Conservation (phyloP, 2,797 vertebrate genomes). For the Brachyrhaphis roseni region DNA sequence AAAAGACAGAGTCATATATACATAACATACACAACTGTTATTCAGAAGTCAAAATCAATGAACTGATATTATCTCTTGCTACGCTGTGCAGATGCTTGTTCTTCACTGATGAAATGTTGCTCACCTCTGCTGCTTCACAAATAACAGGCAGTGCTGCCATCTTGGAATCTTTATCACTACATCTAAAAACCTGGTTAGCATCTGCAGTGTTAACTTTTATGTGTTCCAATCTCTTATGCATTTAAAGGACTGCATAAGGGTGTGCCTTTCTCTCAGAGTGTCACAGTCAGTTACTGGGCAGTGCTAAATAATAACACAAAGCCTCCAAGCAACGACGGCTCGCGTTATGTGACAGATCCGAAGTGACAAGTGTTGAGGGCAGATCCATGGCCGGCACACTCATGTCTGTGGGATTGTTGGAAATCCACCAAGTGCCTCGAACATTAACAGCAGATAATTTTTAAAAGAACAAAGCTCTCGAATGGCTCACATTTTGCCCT, state of each 20-base stretch:
- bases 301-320: slow-evolving; percentile 65
- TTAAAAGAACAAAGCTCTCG: slow-evolving; percentile 45
- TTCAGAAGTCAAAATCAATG: neutral
- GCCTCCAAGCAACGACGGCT: slow-evolving; percentile 52
- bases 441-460: slow-evolving; percentile 34
- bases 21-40: neutral
- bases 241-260: slow-evolving; percentile 28
- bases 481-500: slow-evolving; percentile 36
- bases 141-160: neutral
- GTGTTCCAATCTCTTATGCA: slow-evolving; percentile 29
- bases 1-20: too few relatives aligned
- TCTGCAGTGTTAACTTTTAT: slow-evolving; percentile 30
- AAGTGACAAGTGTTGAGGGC: slow-evolving; percentile 69
- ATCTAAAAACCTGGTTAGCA: neutral
- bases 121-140: neutral
- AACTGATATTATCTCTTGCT: neutral
- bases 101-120: neutral
- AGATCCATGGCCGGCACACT: slow-evolving; percentile 48
- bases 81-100: neutral
- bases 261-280: slow-evolving; percentile 44
- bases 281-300: slow-evolving; percentile 61
- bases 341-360: slow-evolving; percentile 55
- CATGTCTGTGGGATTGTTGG: slow-evolving; percentile 27
- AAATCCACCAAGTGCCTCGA: slow-evolving; percentile 38
- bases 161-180: neutral